Percentiles rank a stretch among this genome's conserved stretches.
Evolutionary conservation across 1,140 invertebrate genomes (phyloP).

Genomic region (Araneus ventricosus): DNA sequence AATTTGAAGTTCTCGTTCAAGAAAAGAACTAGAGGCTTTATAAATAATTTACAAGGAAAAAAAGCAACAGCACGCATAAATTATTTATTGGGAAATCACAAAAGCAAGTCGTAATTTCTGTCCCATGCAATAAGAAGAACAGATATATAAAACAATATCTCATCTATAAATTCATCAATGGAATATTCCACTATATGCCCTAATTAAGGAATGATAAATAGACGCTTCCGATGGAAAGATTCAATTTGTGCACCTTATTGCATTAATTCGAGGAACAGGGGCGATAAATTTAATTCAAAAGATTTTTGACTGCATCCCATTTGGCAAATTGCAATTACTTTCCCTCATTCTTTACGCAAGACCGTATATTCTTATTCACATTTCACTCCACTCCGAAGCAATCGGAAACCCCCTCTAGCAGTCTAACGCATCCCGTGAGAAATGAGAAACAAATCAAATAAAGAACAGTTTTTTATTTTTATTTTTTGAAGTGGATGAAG

Average conservation of each 20-base stretch:
- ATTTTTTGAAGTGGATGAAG: background rate
- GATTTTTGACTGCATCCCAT: background rate
- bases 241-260: background rate
- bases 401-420: background rate
- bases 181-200: too few relatives aligned
- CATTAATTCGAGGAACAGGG: background rate
- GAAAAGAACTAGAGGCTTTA: too few relatives aligned
- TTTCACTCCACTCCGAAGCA: background rate
- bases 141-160: too few relatives aligned
- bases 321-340: slow-evolving; percentile 15
- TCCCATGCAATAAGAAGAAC: too few relatives aligned
- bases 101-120: too few relatives aligned
- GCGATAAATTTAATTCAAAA: background rate
- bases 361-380: background rate
- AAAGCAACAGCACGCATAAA: too few relatives aligned
- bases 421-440: background rate
- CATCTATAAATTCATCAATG: too few relatives aligned
- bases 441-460: slow-evolving; percentile 7
- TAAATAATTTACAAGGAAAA: too few relatives aligned
- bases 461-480: background rate
- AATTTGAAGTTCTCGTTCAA: too few relatives aligned
- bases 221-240: too few relatives aligned
- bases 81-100: too few relatives aligned
- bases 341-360: background rate
- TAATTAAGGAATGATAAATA: too few relatives aligned